Base-by-base conservation (phyloP, 2,797 vertebrate genomes). In the Syndactyla subalaris region DNA sequence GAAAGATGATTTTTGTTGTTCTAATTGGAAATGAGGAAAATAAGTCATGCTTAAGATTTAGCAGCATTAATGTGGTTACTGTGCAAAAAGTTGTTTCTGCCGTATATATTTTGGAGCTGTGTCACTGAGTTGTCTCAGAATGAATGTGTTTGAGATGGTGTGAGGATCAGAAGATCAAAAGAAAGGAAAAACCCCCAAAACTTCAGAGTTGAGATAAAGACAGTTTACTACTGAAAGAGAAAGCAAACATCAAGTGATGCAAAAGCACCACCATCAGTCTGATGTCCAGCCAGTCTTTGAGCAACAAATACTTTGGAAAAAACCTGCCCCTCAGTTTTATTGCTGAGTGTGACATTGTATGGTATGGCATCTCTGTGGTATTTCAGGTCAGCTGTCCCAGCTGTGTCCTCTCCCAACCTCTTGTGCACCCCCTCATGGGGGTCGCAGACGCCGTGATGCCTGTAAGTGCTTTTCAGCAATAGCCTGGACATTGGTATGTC, bases 361-460 rank as follows among this genome's bases (percentile, higher is more conserved):
- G 9, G 46, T 21, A 34, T 72, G 92, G 93, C 91, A 92, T 93
- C 23, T 65, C 51, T 77, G 9, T 12, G 84, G 84, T 78, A 95
- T 96, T 93, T 92, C 86, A 92, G 86, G 94, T 95, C 94, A 94
- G 84, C 94, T 94, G 94, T 95, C 94, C 93, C 89, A 95, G 89
- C 93, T 94, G 77, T 91, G 89, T 94, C 94, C 86, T 94, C 63
- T 77, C 70, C 61, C 89, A 88, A 39, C 83, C 91, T 85, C 72
- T 70, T 77, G 43, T 77, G 61, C 43, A 43, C 8, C 51, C 62
- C n/a, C 36, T 85, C 0, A 0, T 23, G 49, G 75, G 67, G 26
- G 19, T 46, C n/a, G 55, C 76, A 74, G 85, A 12, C 52, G 32
- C 59, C 0, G 1, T 20, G 51, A 17, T 82, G 83, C 36, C 0